A percentile compares a stretch with the other conserved stretches of the same genome.
Evolutionary conservation across 2,797 vertebrate species (phyloP).

Genomic region (Myotis pilosus): DNA sequence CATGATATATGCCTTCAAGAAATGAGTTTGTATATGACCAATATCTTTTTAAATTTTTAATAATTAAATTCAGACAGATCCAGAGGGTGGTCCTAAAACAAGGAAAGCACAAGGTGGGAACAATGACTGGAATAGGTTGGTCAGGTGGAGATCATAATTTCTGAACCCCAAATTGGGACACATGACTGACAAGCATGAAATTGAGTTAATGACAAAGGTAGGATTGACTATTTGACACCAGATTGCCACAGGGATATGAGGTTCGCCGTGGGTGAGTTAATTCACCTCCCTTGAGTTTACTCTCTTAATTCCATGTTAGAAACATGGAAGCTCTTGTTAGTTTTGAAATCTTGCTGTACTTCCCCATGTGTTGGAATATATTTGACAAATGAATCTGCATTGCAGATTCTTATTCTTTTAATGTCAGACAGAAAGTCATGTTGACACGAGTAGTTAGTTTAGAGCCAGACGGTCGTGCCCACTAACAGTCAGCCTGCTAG

Average conservation of each 20-base stretch:
- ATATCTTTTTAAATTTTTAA: not conserved
- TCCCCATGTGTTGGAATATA: constrained; percentile 60
- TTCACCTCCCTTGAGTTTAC: not conserved
- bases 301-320: not conserved
- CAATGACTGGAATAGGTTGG: not conserved
- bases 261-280: not conserved
- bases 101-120: not conserved
- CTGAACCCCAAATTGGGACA: not conserved
- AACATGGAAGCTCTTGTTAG: not conserved
- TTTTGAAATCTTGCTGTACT: constrained; percentile 58
- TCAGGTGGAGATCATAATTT: not conserved
- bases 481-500: constrained; percentile 43
- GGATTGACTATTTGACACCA: not conserved
- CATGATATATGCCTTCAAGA: not conserved
- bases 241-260: not conserved
- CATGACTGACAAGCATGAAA: not conserved
- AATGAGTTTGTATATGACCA: not conserved
- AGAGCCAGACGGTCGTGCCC: not conserved
- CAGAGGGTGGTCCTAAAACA: not conserved
- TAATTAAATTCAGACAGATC: constrained; percentile 1
- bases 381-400: constrained; percentile 61
- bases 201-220: not conserved
- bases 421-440: constrained; percentile 66
- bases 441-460: constrained; percentile 69
- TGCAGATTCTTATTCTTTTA: constrained; percentile 57